These are phyloP conservation scores for Yoshiicerus persimilis DNA, from an alignment of 1,140 invertebrate species.

Conservation along the genomic window DNA sequence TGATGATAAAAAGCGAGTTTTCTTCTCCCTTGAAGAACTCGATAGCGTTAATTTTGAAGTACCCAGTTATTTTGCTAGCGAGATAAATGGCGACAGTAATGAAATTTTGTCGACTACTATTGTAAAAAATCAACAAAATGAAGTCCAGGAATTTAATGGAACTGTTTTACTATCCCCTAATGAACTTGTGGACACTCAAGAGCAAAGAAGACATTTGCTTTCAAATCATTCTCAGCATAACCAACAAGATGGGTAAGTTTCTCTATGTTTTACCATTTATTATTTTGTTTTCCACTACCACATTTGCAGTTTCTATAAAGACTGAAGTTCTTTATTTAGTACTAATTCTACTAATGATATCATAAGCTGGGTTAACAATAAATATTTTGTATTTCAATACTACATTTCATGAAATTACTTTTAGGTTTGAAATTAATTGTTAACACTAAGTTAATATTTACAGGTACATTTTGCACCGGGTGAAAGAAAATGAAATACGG, in stretches of 20 bases:
- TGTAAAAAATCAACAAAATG: not conserved
- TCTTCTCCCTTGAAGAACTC: not conserved
- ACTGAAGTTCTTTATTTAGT: too few species aligned
- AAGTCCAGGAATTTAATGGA: not conserved
- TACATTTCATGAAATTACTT: not conserved
- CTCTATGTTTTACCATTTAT: not conserved
- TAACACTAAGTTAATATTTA: not conserved
- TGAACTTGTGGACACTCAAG: constrained; percentile 28
- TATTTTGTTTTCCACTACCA: too few species aligned
- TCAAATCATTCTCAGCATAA: not conserved
- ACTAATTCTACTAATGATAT: too few species aligned
- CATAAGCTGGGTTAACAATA: too few species aligned
- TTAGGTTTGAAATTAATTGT: not conserved
- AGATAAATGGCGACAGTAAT: not conserved
- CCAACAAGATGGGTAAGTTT: constrained; percentile 29
- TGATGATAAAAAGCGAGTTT: not conserved
- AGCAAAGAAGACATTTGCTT: constrained; percentile 15
- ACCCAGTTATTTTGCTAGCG: not conserved
- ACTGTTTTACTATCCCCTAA: constrained; percentile 20
- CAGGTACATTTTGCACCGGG: constrained; percentile 69
- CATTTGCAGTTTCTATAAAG: too few species aligned
- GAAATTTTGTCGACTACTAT: not conserved
- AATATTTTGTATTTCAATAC: too few species aligned
- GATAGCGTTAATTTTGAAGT: not conserved
- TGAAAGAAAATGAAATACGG: constrained; percentile 68